A percentile compares a stretch with the other conserved stretches of the same genome.
These are phyloP conservation scores for Busseola fusca DNA, from an alignment of 2,888 invertebrate genomes.

Conservation along the genomic window DNA sequence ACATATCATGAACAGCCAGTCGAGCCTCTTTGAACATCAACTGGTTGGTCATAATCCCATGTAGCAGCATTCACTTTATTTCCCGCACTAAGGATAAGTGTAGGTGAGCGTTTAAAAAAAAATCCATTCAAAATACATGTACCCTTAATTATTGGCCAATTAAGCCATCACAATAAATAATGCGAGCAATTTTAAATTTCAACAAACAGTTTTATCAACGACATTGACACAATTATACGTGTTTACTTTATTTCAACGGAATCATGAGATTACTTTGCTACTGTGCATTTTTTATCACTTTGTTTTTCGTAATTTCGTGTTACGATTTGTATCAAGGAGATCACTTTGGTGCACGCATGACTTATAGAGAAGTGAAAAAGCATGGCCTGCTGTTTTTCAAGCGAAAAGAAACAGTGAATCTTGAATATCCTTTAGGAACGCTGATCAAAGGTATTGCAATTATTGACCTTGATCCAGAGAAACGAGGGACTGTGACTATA, in stretches of 20 bases:
- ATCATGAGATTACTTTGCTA: conserved; percentile 45
- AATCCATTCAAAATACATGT: neutral
- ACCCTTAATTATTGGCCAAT: conserved; percentile 38
- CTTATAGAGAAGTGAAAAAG: conserved; percentile 71
- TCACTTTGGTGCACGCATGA: conserved; percentile 72
- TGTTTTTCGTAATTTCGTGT: conserved; percentile 42
- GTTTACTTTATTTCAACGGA: conserved; percentile 27
- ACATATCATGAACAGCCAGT: neutral
- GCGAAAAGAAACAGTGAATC: conserved; percentile 60
- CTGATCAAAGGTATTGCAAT: conserved; percentile 72
- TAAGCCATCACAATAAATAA: conserved; percentile 13
- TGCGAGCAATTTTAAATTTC: conserved; percentile 47
- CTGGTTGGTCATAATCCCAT: neutral
- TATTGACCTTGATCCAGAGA: conserved; percentile 66
- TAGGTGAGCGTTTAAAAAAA: too few species aligned
- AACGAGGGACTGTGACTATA: conserved; percentile 62
- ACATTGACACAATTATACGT: conserved; percentile 56
- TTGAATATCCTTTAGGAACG: conserved; percentile 68
- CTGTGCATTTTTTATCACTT: conserved; percentile 30
- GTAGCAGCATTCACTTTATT: neutral
- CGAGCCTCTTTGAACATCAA: neutral
- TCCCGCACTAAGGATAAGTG: too few species aligned
- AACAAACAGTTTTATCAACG: conserved; percentile 59
- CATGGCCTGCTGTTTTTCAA: conserved; percentile 70
- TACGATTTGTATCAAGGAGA: conserved; percentile 62